Conservation (phyloP, 2,113 vertebrate species). For the Trinectes maculatus region DNA sequence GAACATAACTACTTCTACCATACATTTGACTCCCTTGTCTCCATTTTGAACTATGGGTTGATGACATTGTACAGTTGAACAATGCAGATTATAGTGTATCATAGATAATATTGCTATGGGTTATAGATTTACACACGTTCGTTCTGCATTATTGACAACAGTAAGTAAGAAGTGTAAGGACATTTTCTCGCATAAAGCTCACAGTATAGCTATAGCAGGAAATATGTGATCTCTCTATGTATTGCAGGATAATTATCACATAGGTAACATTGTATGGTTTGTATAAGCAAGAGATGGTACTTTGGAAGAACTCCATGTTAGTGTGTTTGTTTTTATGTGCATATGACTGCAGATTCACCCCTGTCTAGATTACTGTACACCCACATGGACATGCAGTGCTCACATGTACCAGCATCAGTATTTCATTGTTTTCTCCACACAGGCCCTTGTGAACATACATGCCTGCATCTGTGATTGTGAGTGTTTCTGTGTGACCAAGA, state of each 20-base stretch:
- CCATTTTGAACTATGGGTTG: not conserved
- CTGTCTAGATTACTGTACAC: not conserved
- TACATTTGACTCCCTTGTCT: not conserved
- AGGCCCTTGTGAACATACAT: not conserved
- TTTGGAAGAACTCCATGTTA: not conserved
- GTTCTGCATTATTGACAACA: too few species aligned
- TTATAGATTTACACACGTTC: too few species aligned
- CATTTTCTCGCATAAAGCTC: too few species aligned
- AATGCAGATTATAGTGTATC: too few species aligned
- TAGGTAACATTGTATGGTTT: conserved; percentile 32
- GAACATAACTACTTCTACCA: not conserved
- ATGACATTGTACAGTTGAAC: too few species aligned
- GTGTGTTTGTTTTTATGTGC: conserved; percentile 7
- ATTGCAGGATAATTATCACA: too few species aligned
- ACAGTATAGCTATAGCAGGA: too few species aligned
- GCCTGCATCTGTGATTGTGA: conserved; percentile 20
- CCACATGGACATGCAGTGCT: not conserved
- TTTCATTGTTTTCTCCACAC: not conserved
- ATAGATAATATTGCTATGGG: too few species aligned
- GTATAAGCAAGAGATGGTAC: conserved; percentile 6
- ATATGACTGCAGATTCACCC: not conserved
- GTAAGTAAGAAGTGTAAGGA: too few species aligned
- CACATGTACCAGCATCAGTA: not conserved
- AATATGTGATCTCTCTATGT: too few species aligned
- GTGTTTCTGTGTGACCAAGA: not conserved